Evolutionary conservation across 2,888 invertebrate genomes (phyloP), one percentile per base, ranked within the genome.

Genomic region (Amiota minor): DNA sequence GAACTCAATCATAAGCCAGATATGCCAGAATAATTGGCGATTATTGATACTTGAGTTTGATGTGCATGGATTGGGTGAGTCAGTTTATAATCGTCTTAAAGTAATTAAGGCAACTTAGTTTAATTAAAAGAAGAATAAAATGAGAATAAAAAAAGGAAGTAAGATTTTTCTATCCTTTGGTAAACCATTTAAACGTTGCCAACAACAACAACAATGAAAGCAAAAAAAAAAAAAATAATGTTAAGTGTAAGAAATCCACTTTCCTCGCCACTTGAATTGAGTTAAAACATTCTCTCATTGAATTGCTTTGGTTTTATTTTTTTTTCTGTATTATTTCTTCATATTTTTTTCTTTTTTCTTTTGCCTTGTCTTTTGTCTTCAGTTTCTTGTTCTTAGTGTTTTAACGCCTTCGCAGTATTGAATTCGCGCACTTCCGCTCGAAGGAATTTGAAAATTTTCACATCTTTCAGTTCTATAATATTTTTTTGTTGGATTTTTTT

Each of bases 31-130:
- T 83, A 83, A 83, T 82, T 83, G 83, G 77, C 81, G 75, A 76
- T 81, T 82, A 83, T 83, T 82, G 83, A 83, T 84, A 83, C 83
- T 83, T 82, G 83, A 83, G 77, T 83, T 35, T 6, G 35, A 35
- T 35, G 35, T 35, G 35, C 2, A 6, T 35, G 35, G 35, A 35
- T 35, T 35, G 35, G 35, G 35, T 35, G 35, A 35, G 35, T 35
- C 35, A 35, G 84, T 79, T 82, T 83, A 83, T 83, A 84, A 83
- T 83, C 84, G 84, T 77, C 81, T 81, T 83, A 84, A 83, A 35
- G 35, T 35, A 35, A 35, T 35, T 35, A 35, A 35, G 35, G 35
- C 35, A 35, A 35, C 35, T 35, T 35, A 35, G 35, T 35, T 35
- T 69, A 69, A 35, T 50, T 12, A 10, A 67, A n/a, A 80, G 84